Percentiles rank a stretch among this genome's conserved stretches.
phyloP scores from a whole-genome alignment of 2,797 vertebrate genomes.

The Eurystomus glaucurus region DNA sequence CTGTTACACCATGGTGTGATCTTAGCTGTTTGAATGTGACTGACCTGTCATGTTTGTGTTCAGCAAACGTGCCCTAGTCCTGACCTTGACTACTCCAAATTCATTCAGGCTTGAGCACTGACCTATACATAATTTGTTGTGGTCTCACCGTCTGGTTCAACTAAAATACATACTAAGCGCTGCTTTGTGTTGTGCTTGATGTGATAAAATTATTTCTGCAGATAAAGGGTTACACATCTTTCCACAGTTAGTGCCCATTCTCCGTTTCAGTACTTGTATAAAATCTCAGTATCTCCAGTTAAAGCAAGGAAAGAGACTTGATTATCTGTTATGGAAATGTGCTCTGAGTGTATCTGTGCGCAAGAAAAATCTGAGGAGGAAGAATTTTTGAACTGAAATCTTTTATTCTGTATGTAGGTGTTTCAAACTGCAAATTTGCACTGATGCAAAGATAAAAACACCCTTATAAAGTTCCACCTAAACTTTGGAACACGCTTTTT shows the following conservation, averaged over 20 bases:
- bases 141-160: neutral
- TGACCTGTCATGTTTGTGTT: neutral
- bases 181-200: neutral
- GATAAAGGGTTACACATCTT: neutral
- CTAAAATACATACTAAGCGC: neutral
- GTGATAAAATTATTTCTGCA: neutral
- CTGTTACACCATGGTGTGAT: neutral
- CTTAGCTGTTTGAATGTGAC: neutral
- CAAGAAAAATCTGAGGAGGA: neutral
- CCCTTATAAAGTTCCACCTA: neutral
- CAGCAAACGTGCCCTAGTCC: constrained; percentile 22
- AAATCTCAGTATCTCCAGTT: neutral
- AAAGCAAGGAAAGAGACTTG: neutral
- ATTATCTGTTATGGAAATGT: neutral
- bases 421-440: neutral
- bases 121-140: constrained; percentile 54
- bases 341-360: neutral
- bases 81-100: constrained; percentile 41
- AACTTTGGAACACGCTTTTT: neutral
- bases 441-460: neutral
- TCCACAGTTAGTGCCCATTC: neutral
- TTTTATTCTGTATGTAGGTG: neutral
- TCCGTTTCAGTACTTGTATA: neutral
- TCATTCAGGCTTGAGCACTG: constrained; percentile 47
- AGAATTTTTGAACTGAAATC: neutral